Percentiles rank a stretch among this genome's conserved stretches.
Evolutionary conservation across 2,888 invertebrate species (phyloP).

Genomic region (Macropis europaea): DNA sequence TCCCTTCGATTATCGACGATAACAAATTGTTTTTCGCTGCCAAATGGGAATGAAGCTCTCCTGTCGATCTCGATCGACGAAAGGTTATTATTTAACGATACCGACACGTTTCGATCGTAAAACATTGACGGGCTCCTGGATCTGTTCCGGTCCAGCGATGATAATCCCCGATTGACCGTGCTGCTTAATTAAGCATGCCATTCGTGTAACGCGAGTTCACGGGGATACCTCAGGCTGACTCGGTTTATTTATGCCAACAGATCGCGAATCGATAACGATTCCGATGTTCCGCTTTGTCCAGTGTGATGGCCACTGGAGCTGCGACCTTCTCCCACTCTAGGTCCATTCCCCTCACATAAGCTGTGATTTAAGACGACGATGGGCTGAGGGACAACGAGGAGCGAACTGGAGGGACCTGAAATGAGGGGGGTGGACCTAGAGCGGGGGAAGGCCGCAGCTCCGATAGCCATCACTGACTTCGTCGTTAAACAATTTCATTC

Average conservation of each 20-base stretch:
- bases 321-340: too few relatives aligned
- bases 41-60: background rate
- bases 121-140: conserved; percentile 34
- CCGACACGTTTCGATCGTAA: conserved; percentile 3
- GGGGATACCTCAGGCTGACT: background rate
- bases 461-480: too few relatives aligned
- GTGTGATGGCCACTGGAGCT: too few relatives aligned
- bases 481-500: too few relatives aligned
- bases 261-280: background rate
- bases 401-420: too few relatives aligned
- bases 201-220: conserved; percentile 7
- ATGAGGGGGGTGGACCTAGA: too few relatives aligned
- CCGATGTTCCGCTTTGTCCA: too few relatives aligned
- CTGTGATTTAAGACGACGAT: too few relatives aligned
- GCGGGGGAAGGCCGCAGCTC: too few relatives aligned
- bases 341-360: too few relatives aligned
- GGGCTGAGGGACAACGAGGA: too few relatives aligned
- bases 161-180: conserved; percentile 48
- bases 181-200: conserved; percentile 44
- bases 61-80: background rate
- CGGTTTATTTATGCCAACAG: background rate
- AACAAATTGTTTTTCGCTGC: background rate
- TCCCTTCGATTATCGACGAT: background rate
- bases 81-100: conserved; percentile 27
- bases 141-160: conserved; percentile 24